Evolutionary conservation across 2,888 invertebrate genomes (phyloP), one percentile per base, ranked within the genome.

Genomic region (Hetaerina titia): DNA sequence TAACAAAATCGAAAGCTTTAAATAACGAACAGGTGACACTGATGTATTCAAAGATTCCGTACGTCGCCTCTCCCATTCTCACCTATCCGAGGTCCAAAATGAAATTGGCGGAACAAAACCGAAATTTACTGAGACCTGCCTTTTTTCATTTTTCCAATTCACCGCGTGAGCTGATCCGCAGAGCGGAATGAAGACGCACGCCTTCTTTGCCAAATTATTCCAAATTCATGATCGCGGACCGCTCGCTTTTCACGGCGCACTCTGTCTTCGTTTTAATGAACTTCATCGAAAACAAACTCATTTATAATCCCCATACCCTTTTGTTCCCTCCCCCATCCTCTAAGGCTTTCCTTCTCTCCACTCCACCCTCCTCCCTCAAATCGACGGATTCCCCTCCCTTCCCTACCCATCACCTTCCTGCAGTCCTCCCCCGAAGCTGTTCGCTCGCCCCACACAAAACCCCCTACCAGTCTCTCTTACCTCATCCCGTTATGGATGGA

Each of bases 1-100:
- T 74, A 45, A 57, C 69, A 69, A 92, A 92, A 22, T 56, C 45
- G 92, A 63, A 69, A 64, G 56, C 69, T 56, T 69, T 92, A 92
- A 92, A 92, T 74, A 92, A 92, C 69, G 69, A 57, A 92, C n/a
- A 92, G 57, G 69, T 92, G 92, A 92, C 92, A 57, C 69, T 92
- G 92, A 92, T 92, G 45, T 92, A 92, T 92, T 64, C 92, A 92
- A 81, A 92, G 69, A 69, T 92, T 92, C n/a, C n/a, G 4, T 89
- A 22, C 69, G 25, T 22, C 22, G 25, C 11, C 56, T 69, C 57
- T 19, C 92, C 11, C 81, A 17, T 69, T 22, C 22, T 81, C 81
- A 31, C 81, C 81, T 11, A 81, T 31, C 81, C 81, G 81, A 25
- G 25, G 22, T 31, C 81, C 81, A 31, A 81, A 81, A 11, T 81